Evolutionary conservation across 1,140 invertebrate genomes (phyloP).

Genomic region (Leptinotarsa texana): DNA sequence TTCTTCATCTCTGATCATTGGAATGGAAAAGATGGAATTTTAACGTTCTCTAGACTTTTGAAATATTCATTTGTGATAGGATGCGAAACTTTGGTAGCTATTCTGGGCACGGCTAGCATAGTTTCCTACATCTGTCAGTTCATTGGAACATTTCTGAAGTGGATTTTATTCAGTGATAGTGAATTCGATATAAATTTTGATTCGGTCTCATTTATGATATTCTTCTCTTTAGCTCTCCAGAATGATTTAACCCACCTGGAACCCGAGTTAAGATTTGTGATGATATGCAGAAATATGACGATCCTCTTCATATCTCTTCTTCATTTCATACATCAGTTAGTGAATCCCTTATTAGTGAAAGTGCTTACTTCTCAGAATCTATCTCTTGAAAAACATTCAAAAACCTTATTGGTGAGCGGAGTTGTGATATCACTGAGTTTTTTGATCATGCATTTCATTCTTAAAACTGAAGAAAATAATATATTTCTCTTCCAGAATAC

Average conservation of each 20-base stretch:
- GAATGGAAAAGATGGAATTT: conserved; percentile 42
- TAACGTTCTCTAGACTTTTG: conserved; percentile 48
- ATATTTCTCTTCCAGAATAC: conserved; percentile 91
- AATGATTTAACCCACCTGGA: conserved; percentile 87
- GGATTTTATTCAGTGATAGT: conserved; percentile 79
- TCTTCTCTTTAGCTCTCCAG: conserved; percentile 91
- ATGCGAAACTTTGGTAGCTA: conserved; percentile 88
- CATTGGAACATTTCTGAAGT: conserved; percentile 85
- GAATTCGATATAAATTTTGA: conserved; percentile 88
- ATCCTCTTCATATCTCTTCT: conserved; percentile 87
- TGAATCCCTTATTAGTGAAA: conserved; percentile 86
- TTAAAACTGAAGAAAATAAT: conserved; percentile 80
- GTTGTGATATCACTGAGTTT: conserved; percentile 83
- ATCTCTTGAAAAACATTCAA: conserved; percentile 73
- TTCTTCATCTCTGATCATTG: conserved; percentile 56
- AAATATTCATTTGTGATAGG: conserved; percentile 77
- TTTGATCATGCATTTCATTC: conserved; percentile 75
- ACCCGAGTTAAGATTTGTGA: conserved; percentile 82
- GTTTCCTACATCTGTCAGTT: conserved; percentile 88
- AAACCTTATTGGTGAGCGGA: conserved; percentile 80
- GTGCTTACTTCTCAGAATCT: conserved; percentile 86
- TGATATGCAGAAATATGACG: conserved; percentile 88
- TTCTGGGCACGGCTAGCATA: conserved; percentile 89
- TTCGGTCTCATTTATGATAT: conserved; percentile 89
- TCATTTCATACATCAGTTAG: conserved; percentile 87